phyloP scores from a whole-genome alignment of 2,113 vertebrate genomes.

The Heterochromis multidens region DNA sequence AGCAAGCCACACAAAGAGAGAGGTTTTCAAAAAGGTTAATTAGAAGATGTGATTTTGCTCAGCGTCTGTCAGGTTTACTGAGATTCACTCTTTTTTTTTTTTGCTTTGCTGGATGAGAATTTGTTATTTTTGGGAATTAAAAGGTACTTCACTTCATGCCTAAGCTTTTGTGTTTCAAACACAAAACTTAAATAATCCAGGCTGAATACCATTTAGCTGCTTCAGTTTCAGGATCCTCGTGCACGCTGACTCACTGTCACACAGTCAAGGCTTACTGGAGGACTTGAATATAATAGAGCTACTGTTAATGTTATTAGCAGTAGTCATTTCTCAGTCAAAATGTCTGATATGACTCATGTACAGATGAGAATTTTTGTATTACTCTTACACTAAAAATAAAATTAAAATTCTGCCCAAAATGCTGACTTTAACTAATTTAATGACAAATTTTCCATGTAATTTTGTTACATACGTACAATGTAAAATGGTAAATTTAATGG shows the following conservation, averaged over 20 bases:
- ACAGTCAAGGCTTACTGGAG: not conserved
- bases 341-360: not conserved
- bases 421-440: no score
- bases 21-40: not conserved
- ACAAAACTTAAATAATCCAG: not conserved
- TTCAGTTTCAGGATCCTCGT: not conserved
- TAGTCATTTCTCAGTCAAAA: not conserved
- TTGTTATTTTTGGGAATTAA: not conserved
- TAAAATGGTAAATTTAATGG: no score
- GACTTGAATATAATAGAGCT: not conserved
- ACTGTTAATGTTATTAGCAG: not conserved
- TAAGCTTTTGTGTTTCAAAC: not conserved
- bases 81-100: not conserved
- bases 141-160: not conserved
- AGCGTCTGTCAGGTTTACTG: not conserved
- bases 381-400: no score
- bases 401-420: no score
- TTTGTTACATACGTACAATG: no score
- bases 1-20: not conserved
- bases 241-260: not conserved
- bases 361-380: fast-evolving
- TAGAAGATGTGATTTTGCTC: not conserved
- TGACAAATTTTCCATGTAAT: no score
- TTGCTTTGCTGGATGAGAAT: not conserved
- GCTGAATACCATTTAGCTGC: not conserved